These are phyloP conservation scores for Synanthedon myopaeformis DNA, from an alignment of 2,888 invertebrate genomes.

Conservation along the genomic window DNA sequence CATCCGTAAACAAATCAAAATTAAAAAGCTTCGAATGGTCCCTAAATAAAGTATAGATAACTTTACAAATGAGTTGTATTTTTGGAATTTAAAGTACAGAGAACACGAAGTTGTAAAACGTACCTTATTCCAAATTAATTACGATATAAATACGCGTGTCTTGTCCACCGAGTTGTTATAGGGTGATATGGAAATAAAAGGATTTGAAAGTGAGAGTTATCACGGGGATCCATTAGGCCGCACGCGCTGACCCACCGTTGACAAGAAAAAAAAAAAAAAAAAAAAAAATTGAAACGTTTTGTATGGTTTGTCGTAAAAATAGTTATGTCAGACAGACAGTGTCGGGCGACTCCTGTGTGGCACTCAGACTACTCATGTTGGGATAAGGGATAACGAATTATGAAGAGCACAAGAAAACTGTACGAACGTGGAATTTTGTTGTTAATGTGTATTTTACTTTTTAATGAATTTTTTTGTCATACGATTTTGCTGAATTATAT, in stretches of 20 bases:
- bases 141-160: constrained; percentile 20
- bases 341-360: constrained; percentile 49
- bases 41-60: constrained; percentile 69
- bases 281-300: constrained; percentile 19
- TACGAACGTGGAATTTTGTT: neutral
- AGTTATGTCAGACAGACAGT: constrained; percentile 28
- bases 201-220: constrained; percentile 69
- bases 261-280: constrained; percentile 23
- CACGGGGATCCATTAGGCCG: constrained; percentile 64
- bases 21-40: constrained; percentile 45
- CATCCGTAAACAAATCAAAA: constrained; percentile 20
- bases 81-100: constrained; percentile 54
- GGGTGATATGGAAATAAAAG: constrained; percentile 57
- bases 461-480: too few relatives aligned
- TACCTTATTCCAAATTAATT: constrained; percentile 11
- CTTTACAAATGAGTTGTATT: constrained; percentile 67
- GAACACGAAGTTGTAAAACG: constrained; percentile 7
- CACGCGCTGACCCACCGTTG: constrained; percentile 59
- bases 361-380: constrained; percentile 11
- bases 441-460: too few relatives aligned
- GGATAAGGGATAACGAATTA: constrained; percentile 22
- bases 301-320: constrained; percentile 42
- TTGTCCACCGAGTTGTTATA: constrained; percentile 14
- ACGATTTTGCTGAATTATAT: too few relatives aligned
- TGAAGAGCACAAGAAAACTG: neutral